Percentiles rank a stretch among this genome's conserved stretches.
Conservation (phyloP, 2,888 invertebrate species). For the Microctonus brassicae region DNA sequence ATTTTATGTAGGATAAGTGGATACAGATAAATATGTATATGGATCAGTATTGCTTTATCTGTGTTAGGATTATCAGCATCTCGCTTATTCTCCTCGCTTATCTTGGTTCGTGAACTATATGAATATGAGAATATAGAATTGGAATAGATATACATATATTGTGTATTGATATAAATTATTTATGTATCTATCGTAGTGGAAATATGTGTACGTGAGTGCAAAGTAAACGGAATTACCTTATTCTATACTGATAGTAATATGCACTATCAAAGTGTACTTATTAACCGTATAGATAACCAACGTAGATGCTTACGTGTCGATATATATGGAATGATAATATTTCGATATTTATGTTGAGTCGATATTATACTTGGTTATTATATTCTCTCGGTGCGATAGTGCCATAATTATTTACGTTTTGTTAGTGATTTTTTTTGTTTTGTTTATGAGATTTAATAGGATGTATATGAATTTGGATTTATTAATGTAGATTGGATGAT, state of each 20-base stretch:
- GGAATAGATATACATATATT: neutral
- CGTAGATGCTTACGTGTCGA: constrained; percentile 36
- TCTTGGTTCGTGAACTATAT: neutral
- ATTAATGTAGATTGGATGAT: no score
- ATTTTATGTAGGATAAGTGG: no score
- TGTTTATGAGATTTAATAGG: no score
- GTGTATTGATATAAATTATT: neutral
- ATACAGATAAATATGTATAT: no score
- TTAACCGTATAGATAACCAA: neutral
- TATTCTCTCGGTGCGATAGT: neutral
- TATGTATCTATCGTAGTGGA: constrained; percentile 14
- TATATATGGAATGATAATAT: constrained; percentile 32
- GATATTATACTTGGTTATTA: constrained; percentile 1
- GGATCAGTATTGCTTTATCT: constrained; percentile 13
- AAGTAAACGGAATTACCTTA: constrained; percentile 36
- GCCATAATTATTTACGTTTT: neutral
- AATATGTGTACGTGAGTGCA: constrained; percentile 25
- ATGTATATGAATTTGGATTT: no score
- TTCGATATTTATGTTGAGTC: neutral
- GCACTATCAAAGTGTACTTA: constrained; percentile 33
- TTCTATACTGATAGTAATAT: constrained; percentile 22
- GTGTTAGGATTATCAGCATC: constrained; percentile 6
- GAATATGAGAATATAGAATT: neutral
- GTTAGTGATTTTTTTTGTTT: neutral
- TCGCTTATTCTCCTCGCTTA: no score